phyloP scores from a whole-genome alignment of 2,113 vertebrate genomes.

The Aythya baeri region DNA sequence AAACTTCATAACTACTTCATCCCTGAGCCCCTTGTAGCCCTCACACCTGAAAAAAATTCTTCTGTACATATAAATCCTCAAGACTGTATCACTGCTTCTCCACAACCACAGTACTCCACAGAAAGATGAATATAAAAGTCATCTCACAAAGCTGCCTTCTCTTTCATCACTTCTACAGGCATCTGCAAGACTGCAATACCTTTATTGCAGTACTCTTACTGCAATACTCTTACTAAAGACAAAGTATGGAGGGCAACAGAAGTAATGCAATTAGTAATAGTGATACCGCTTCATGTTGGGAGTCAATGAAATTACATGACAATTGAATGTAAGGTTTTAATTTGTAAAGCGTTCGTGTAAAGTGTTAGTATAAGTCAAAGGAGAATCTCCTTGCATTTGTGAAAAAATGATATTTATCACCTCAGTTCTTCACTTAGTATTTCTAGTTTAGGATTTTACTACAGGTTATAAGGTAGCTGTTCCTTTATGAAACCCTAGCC shows the following conservation, averaged over 20 bases:
- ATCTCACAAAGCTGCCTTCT: background rate
- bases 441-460: background rate
- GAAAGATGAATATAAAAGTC: background rate
- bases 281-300: background rate
- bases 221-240: background rate
- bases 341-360: background rate
- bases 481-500: background rate
- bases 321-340: background rate
- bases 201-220: too few species aligned
- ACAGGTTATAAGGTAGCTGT: background rate
- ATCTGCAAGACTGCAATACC: background rate
- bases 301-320: background rate
- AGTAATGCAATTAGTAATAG: background rate
- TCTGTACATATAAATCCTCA: background rate
- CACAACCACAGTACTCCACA: background rate
- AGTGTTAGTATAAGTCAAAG: background rate
- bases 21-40: background rate
- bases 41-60: background rate
- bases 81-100: background rate
- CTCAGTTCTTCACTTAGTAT: background rate
- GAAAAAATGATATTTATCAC: background rate
- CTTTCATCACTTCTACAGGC: background rate
- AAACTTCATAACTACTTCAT: background rate
- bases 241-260: background rate
- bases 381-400: background rate